phyloP scores from a whole-genome alignment of 2,888 invertebrate genomes.

The Xanthorhoe designata region DNA sequence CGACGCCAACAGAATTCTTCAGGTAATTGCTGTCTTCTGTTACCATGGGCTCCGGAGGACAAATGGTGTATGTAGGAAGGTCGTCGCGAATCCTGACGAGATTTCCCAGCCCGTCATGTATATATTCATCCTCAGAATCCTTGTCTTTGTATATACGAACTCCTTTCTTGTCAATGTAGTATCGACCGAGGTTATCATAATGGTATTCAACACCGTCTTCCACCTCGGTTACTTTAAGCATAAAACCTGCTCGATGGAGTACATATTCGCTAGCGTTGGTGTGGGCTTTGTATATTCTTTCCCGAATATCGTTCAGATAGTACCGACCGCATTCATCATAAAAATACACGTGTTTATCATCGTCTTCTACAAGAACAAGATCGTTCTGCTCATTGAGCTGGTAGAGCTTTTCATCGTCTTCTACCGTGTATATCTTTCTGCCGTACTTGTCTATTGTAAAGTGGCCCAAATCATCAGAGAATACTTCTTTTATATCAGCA shows the following conservation, averaged over 20 bases:
- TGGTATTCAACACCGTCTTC: constrained; percentile 46
- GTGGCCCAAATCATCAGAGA: constrained; percentile 48
- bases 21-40: constrained; percentile 53
- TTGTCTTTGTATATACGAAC: constrained; percentile 48
- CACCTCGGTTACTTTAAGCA: constrained; percentile 49
- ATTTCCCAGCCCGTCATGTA: constrained; percentile 51
- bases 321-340: constrained; percentile 58
- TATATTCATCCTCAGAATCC: constrained; percentile 44
- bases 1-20: constrained; percentile 49
- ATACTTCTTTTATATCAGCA: constrained; percentile 48
- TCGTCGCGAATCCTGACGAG: constrained; percentile 43
- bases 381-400: constrained; percentile 51
- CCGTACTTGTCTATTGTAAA: constrained; percentile 53
- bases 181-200: constrained; percentile 54
- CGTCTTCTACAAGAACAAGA: constrained; percentile 49
- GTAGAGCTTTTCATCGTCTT: constrained; percentile 42
- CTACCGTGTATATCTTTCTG: constrained; percentile 51
- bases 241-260: constrained; percentile 40
- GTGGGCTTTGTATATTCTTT: constrained; percentile 50
- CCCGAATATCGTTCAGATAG: constrained; percentile 42
- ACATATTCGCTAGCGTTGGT: constrained; percentile 51
- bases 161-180: constrained; percentile 46
- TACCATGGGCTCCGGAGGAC: constrained; percentile 43
- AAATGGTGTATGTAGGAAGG: constrained; percentile 18
- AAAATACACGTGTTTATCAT: constrained; percentile 51